These are phyloP conservation scores for Lordiphosa collinella DNA, from an alignment of 1,140 invertebrate species.

Conservation along the genomic window DNA sequence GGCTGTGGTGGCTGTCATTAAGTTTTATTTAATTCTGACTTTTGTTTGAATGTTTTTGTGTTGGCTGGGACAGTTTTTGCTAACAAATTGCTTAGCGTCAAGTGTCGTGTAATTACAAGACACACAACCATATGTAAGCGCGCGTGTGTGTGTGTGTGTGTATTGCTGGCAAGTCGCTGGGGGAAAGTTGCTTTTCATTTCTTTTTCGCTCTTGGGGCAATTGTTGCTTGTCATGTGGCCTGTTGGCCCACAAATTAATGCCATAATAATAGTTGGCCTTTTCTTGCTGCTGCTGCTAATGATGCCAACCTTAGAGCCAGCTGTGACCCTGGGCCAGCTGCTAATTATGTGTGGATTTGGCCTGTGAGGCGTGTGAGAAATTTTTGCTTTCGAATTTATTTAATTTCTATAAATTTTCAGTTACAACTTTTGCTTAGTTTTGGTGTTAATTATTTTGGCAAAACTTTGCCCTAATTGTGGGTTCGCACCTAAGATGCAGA, in stretches of 20 bases:
- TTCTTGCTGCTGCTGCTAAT: conserved; percentile 56
- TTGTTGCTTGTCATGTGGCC: conserved; percentile 35
- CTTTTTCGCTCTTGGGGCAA: conserved; percentile 29
- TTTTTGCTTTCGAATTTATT: no score
- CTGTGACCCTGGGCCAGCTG: conserved; percentile 58
- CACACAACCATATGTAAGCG: conserved; percentile 24
- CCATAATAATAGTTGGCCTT: conserved; percentile 67
- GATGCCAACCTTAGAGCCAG: conserved; percentile 65
- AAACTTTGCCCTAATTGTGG: no score
- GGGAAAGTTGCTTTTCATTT: conserved; percentile 72
- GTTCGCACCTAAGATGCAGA: no score
- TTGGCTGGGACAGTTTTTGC: conserved; percentile 71
- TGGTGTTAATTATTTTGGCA: no score
- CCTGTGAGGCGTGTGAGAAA: conserved; percentile 5
- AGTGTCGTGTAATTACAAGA: conserved; percentile 78
- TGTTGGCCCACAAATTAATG: conserved; percentile 61
- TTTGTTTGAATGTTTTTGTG: conserved; percentile 69
- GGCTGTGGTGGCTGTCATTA: conserved; percentile 59
- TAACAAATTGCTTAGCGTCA: conserved; percentile 79
- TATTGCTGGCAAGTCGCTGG: conserved; percentile 59
- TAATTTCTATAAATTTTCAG: background rate
- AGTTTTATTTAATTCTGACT: conserved; percentile 76
- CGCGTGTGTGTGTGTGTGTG: no score
- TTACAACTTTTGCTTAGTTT: no score
- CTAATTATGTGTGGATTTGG: conserved; percentile 63